phyloP scores from a whole-genome alignment of 2,113 vertebrate species.

The Pardalotus punctatus region DNA sequence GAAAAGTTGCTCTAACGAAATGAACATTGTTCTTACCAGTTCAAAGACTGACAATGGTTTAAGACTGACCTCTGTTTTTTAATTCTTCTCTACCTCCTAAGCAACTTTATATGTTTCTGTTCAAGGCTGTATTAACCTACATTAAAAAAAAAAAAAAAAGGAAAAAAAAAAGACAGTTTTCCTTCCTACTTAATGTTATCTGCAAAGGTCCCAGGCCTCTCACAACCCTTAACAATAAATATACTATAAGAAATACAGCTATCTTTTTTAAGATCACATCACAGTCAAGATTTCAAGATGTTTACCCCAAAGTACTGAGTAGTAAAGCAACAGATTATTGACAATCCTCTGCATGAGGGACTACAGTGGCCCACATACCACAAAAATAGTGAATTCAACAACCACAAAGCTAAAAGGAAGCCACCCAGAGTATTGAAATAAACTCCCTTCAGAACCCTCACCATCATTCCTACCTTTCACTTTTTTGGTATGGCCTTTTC shows the following conservation, averaged over 20 bases:
- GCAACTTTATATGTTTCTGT: neutral
- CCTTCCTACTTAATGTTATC: neutral
- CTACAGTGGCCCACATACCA: neutral
- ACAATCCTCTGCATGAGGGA: neutral
- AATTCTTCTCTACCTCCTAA: neutral
- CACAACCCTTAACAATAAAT: neutral
- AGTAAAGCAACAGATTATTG: neutral
- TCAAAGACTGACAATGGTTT: neutral
- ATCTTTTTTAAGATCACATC: neutral
- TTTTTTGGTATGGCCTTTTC: neutral
- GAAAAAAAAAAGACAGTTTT: neutral
- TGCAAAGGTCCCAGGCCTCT: neutral
- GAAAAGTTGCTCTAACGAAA: neutral
- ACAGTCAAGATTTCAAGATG: neutral
- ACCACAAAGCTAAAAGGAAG: neutral
- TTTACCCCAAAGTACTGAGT: neutral
- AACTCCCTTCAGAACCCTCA: neutral
- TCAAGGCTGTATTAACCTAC: neutral
- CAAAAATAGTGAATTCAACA: neutral
- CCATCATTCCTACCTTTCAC: neutral
- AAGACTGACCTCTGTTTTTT: neutral
- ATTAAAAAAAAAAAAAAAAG: neutral
- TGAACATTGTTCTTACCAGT: neutral
- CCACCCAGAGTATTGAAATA: neutral
- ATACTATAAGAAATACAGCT: neutral